Evolutionary conservation across 2,113 vertebrate genomes (phyloP), one percentile per base, ranked within the genome.

Genomic region (Oncorhynchus keta): DNA sequence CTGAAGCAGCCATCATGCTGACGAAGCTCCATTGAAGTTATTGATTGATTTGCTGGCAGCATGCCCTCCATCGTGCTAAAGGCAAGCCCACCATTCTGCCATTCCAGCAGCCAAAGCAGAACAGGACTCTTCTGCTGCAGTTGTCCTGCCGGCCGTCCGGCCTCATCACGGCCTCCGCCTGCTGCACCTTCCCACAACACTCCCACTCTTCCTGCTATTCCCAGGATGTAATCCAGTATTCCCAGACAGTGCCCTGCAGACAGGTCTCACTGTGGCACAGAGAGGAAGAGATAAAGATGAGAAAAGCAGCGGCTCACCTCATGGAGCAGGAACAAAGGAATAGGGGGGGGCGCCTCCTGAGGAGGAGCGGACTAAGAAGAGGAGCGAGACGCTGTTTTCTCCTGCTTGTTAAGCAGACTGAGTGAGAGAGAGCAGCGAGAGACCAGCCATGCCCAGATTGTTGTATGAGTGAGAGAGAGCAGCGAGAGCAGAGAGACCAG

Each of bases 91-190:
- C 94, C 95, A 95, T 95, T 93, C 85, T 83, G 84, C 91, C 91
- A 93, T 92, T 89, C 93, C 94, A 94, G 91, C 95, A 96, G 89
- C 90, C 93, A 94, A 95, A 91, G n/a, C 93, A 95, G 89, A 93
- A 86, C 84, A 94, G 92, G 85, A 89, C 89, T 86, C 90, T 91
- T 86, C 90, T 91, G 91, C 86, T 83, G 90, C 92, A 94, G 87
- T 93, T 92, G 85, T 75, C 88, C 61, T 28, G 76, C 13, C 2
- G 7, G 86, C 86, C 89, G 79, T 86, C 86, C 86, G 90, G 87
- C 89, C 92, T 86, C 85, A 93, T 87, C 92, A 90, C 94, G 86
- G 81, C 86, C 78, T 35, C 81, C 79, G 71, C 86, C 65, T 49
- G 84, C 81, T 92, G 89, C 83, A 80, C 18, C 59, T n/a, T 22